phyloP scores from a whole-genome alignment of 1,140 invertebrate genomes.

The Rhyacophila brunnea region DNA sequence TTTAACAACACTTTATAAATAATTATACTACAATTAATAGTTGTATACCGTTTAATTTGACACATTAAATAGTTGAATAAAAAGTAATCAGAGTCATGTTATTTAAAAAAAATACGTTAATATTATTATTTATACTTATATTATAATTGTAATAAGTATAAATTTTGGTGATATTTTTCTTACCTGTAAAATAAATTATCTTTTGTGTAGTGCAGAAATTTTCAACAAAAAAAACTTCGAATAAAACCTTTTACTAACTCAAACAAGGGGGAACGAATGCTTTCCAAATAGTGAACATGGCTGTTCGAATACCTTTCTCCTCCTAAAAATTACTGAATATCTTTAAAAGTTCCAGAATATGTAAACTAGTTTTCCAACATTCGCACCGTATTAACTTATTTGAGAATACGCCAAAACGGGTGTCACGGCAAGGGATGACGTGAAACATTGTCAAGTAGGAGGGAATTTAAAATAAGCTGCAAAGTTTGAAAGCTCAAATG shows the following conservation, averaged over 20 bases:
- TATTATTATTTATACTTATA: too few species aligned
- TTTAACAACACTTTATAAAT: too few species aligned
- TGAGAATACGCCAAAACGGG: slow-evolving; percentile 9
- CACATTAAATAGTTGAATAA: too few species aligned
- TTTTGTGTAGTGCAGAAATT: too few species aligned
- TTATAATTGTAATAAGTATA: too few species aligned
- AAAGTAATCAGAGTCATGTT: too few species aligned
- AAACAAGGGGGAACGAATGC: slow-evolving; percentile 10
- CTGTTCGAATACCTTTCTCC: not conserved
- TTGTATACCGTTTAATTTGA: too few species aligned
- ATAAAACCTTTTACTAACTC: slow-evolving; percentile 13
- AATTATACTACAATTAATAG: too few species aligned
- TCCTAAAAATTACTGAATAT: slow-evolving; percentile 1
- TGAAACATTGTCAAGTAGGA: slow-evolving; percentile 1
- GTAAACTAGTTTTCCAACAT: slow-evolving; percentile 23
- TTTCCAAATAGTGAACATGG: slow-evolving; percentile 13
- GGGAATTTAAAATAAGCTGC: slow-evolving; percentile 21
- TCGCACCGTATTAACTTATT: slow-evolving; percentile 19
- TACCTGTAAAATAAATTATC: too few species aligned
- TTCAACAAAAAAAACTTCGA: too few species aligned
- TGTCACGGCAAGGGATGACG: slow-evolving; percentile 9
- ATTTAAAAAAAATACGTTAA: too few species aligned
- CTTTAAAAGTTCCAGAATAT: slow-evolving; percentile 11
- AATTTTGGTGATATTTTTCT: too few species aligned
- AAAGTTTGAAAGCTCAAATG: slow-evolving; percentile 15